Evolutionary conservation across 2,113 vertebrate genomes (phyloP).

Genomic region (Vidua macroura): DNA sequence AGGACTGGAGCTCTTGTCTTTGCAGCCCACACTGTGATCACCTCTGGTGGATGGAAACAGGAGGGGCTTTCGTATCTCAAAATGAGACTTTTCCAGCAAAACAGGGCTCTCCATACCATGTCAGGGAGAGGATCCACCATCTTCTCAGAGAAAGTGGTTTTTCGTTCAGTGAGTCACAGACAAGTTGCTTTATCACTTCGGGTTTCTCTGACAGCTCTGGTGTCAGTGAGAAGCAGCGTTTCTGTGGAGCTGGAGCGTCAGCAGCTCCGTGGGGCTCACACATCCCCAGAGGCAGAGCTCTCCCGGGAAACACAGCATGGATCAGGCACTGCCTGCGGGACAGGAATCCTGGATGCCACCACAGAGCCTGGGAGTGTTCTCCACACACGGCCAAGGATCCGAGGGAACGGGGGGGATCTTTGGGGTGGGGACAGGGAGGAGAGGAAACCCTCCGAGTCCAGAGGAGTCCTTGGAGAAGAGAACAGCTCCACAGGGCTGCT

Average conservation of each 20-base stretch:
- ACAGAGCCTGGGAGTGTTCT: not conserved
- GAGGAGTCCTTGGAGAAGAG: not conserved
- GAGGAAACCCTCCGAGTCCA: not conserved
- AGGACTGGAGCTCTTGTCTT: not conserved
- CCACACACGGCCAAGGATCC: accelerated
- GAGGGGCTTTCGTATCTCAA: not conserved
- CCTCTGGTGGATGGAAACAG: not conserved
- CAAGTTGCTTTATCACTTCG: not conserved
- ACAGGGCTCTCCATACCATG: not conserved
- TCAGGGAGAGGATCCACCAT: not conserved
- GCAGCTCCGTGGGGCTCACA: not conserved
- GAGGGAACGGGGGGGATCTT: not conserved
- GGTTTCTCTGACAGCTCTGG: not conserved
- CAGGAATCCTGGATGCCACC: not conserved
- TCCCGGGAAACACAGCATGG: not conserved
- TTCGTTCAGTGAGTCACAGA: not conserved
- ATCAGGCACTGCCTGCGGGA: not conserved
- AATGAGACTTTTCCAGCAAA: not conserved
- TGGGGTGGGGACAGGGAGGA: not conserved
- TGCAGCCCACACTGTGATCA: not conserved
- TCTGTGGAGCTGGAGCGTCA: not conserved
- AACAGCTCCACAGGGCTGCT: not conserved
- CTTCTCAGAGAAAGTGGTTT: not conserved
- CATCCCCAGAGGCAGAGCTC: not conserved
- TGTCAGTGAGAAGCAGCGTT: not conserved